A percentile compares a stretch with the other conserved stretches of the same genome.
phyloP scores from a whole-genome alignment of 2,888 invertebrate genomes.

The Oxycera nigricornis region DNA sequence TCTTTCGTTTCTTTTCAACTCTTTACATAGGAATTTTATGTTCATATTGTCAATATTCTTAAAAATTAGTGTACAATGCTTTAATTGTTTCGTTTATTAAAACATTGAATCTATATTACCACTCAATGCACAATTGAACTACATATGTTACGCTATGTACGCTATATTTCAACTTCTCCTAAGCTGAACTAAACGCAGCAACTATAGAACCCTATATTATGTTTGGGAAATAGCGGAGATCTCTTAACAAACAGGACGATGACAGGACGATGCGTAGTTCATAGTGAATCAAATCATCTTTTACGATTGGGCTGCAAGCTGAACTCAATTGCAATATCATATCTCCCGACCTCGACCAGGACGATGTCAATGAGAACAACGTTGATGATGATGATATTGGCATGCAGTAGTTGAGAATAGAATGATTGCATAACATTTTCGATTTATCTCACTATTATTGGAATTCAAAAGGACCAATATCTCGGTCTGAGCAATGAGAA shows the following conservation, averaged over 20 bases:
- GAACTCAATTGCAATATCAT: neutral
- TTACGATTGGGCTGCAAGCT: neutral
- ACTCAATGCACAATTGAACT: slow-evolving; percentile 25
- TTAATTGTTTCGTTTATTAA: slow-evolving; percentile 36
- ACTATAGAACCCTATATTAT: too few species aligned
- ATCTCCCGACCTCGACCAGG: too few species aligned
- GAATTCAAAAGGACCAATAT: slow-evolving; percentile 31
- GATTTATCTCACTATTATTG: slow-evolving; percentile 32
- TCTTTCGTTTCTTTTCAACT: too few species aligned
- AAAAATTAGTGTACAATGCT: too few species aligned
- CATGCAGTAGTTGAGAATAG: slow-evolving; percentile 7
- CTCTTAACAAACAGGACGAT: too few species aligned
- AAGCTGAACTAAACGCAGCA: too few species aligned
- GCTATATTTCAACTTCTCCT: too few species aligned
- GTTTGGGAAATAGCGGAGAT: too few species aligned
- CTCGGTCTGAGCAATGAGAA: slow-evolving; percentile 18
- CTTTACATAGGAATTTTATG: too few species aligned
- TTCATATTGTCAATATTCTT: too few species aligned
- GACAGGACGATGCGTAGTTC: neutral
- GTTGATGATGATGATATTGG: neutral
- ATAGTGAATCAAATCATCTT: slow-evolving; percentile 2
- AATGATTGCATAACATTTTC: slow-evolving; percentile 30
- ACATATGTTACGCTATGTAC: too few species aligned
- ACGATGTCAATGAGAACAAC: neutral
- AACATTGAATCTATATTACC: slow-evolving; percentile 31